These are phyloP conservation scores for Dallia pectoralis DNA, from an alignment of 2,797 vertebrate species.

Conservation along the genomic window DNA sequence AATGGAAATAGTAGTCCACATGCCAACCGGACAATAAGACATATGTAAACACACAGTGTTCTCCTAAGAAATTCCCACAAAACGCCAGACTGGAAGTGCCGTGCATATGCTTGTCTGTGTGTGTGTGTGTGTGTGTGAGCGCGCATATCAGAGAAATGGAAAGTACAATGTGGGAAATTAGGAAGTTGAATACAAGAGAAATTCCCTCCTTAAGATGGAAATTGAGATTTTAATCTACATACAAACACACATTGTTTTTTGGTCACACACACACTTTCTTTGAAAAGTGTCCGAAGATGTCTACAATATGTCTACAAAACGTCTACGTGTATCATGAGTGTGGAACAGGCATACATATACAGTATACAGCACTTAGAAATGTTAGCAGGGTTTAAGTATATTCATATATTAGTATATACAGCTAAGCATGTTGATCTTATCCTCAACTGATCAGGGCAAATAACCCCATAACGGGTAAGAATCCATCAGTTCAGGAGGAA, in stretches of 20 bases:
- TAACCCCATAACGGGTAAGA: slow-evolving; percentile 43
- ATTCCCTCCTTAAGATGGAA: slow-evolving; percentile 9
- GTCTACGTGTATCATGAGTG: not conserved
- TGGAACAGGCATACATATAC: not conserved
- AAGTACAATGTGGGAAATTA: not conserved
- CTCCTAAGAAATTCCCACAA: not conserved
- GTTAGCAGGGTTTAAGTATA: not conserved
- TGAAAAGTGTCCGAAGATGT: not conserved
- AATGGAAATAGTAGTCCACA: too few relatives aligned
- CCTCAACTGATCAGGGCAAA: slow-evolving; percentile 27
- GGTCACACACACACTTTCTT: not conserved
- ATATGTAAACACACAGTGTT: slow-evolving; percentile 3
- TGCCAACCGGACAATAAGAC: not conserved
- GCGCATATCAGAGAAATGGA: not conserved
- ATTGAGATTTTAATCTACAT: not conserved
- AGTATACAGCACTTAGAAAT: not conserved
- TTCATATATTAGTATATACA: not conserved
- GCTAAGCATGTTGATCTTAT: slow-evolving; percentile 32
- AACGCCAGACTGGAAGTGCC: not conserved
- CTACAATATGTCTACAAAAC: not conserved
- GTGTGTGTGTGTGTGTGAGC: not conserved
- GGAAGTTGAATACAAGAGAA: not conserved
- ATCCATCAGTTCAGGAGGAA: slow-evolving; percentile 20
- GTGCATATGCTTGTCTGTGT: not conserved
- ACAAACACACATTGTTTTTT: slow-evolving; percentile 7